Evolutionary conservation across 2,888 invertebrate species (phyloP), one percentile per base, ranked within the genome.

Genomic region (Drosophila mimica): DNA sequence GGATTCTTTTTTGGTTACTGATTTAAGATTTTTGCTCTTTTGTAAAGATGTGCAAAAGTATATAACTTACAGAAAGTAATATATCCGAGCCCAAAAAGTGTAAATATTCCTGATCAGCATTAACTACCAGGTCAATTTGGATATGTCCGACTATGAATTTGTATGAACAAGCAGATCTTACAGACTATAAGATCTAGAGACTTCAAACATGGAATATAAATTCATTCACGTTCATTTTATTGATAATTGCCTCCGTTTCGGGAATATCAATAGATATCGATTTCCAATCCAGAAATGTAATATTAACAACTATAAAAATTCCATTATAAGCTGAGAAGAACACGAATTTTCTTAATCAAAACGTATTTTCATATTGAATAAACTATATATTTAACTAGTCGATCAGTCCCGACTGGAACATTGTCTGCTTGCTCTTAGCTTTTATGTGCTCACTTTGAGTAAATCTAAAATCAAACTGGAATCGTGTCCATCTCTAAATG

Each of bases 211-310:
- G 34, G 13, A 13, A 34, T 5, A 34, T 0, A 34, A 34, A 34
- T 11, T 2, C 0, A 0, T 17, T 38, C 0, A 38, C 0, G 0
- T 17, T 38, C 0, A 38, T 38, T 7, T 17, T 15, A 36, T 7
- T 3, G 17, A 8, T 38, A 38, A 8, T 17, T 17, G 4, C 38
- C 17, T 8, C 17, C 13, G 8, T 7, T 15, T 46, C 0, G 8
- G 7, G 0, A 46, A 25, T 8, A 25, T 46, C 0, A 11, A 43
- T 11, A 11, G 0, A 20, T 9, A n/a, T n/a, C 9, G 4, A n/a
- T n/a, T 40, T n/a, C n/a, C 6, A 20, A 43, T 4, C 0, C 20
- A 20, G 7, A 46, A 0, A 20, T 7, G 7, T 46, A 13, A 7
- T 25, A 13, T 7, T 1, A 20, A 13, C 13, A 20, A 13, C 20